Percentiles rank a stretch among this genome's conserved stretches.
Conservation (phyloP, 23 tunicate genomes). For the Ciona savignyi region DNA sequence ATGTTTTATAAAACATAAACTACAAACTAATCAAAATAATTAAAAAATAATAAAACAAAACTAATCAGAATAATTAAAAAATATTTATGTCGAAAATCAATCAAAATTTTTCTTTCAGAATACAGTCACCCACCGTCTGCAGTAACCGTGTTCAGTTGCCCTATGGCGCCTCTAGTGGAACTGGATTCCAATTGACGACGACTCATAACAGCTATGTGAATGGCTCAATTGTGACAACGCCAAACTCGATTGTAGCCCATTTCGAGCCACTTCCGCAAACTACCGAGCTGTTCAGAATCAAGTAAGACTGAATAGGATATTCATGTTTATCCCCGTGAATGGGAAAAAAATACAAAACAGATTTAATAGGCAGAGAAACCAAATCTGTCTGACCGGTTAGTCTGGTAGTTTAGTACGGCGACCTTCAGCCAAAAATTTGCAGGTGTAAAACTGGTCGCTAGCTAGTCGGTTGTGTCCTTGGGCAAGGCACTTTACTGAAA, state of each 20-base stretch:
- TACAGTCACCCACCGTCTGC: background rate
- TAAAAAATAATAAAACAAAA: background rate
- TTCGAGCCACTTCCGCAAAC: background rate
- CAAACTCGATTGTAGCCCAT: background rate
- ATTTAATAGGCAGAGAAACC: no score
- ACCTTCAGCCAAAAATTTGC: no score
- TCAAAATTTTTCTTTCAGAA: conserved; percentile 4
- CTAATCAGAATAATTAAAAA: background rate
- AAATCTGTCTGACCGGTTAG: no score
- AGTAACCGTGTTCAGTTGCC: conserved; percentile 6
- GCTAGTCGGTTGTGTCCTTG: no score
- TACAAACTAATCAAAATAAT: background rate
- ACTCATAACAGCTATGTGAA: conserved; percentile 7
- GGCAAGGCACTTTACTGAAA: no score
- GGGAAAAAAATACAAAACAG: no score
- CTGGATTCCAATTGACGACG: background rate
- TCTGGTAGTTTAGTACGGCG: no score
- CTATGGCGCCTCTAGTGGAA: background rate
- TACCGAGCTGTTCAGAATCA: conserved; percentile 5
- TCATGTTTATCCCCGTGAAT: no score
- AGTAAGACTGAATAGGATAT: no score
- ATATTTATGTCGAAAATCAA: background rate
- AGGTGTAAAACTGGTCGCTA: no score
- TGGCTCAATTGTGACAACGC: background rate
- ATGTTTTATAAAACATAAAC: background rate